phyloP scores from a whole-genome alignment of 2,113 vertebrate species.

The Ammodramus savannarum region DNA sequence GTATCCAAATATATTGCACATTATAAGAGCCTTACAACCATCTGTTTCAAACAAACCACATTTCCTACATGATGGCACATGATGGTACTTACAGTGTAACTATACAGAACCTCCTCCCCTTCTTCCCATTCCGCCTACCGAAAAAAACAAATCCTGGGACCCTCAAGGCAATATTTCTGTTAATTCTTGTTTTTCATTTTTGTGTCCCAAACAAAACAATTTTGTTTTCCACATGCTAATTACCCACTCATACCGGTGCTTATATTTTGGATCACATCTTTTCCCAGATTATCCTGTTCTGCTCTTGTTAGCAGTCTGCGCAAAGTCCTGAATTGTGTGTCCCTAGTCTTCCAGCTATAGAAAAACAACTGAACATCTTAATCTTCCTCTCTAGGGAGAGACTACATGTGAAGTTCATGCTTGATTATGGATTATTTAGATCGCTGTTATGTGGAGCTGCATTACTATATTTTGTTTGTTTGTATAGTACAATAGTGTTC shows the following conservation, averaged over 20 bases:
- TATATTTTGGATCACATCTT: background rate
- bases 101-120: background rate
- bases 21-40: background rate
- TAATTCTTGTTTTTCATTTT: background rate
- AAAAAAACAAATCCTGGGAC: background rate
- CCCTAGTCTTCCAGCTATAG: background rate
- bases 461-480: background rate
- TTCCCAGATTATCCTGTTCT: background rate
- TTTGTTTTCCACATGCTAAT: background rate
- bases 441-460: background rate
- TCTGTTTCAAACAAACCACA: background rate
- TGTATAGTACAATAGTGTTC: background rate
- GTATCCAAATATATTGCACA: conserved; percentile 6
- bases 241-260: background rate
- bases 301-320: background rate
- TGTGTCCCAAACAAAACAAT: background rate
- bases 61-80: background rate
- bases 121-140: background rate
- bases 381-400: background rate
- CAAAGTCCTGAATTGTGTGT: background rate
- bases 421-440: background rate
- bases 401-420: background rate
- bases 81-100: background rate
- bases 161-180: background rate
- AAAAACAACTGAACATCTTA: background rate